Evolutionary conservation across 2,888 invertebrate species (phyloP), one percentile per base, ranked within the genome.

Genomic region (Lasioglossum pauxillum): DNA sequence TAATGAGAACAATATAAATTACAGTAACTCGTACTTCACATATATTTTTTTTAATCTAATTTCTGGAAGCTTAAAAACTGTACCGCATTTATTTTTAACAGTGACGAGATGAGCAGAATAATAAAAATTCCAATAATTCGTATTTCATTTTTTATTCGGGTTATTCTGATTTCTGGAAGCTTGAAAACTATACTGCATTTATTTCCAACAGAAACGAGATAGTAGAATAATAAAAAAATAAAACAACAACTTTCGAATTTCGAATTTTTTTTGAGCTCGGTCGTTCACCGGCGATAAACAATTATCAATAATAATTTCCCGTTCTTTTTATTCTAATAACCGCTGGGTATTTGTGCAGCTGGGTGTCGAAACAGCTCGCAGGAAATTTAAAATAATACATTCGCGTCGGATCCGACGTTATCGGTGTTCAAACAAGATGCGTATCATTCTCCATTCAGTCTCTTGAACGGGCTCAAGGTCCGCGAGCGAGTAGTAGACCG

Each of bases 391-490:
- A 67, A 35, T 67, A 67, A 67, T 44, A 73, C 27, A 53, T n/a
- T 46, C 10, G 46, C 81, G 72, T 81, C 80, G 71, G 71, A 46
- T 80, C 75, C 80, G 27, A 35, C 80, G 75, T 83, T 83, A 81
- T 73, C 72, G 49, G 31, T 41, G 49, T 53, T 75, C 60, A 73
- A 81, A 83, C 83, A 83, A 49, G 71, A 49, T 31, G 76, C 41
- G 53, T 83, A 75, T 79, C 78, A 72, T 78, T 83, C 53, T 72
- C 75, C 72, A 83, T 83, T 84, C 75, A 78, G 53, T 44, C 78
- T 75, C 53, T 64, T 31, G 69, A 84, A 84, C 53, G 83, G 73
- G 83, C 79, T 76, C 84, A 83, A 79, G 79, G 84, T 72, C 83
- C 75, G 60, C 75, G 75, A 60, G 72, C 64, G 72, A 38, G 69